These are phyloP conservation scores for Canis aureus DNA, from an alignment of 2,113 vertebrate species.

Conservation along the genomic window DNA sequence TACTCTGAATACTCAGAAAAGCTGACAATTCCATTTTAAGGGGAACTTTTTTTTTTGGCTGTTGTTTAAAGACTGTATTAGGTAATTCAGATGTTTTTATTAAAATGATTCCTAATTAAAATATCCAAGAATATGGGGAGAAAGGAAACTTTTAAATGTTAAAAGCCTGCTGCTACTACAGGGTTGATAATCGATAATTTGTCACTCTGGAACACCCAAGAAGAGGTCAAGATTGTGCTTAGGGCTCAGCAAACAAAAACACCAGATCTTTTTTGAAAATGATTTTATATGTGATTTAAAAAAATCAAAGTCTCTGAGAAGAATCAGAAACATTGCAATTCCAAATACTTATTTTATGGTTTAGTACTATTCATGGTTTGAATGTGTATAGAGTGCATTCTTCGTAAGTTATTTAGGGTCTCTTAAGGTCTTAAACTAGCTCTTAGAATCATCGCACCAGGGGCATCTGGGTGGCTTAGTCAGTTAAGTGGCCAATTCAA, in stretches of 20 bases:
- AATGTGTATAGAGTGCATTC: background rate
- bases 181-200: background rate
- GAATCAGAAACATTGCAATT: background rate
- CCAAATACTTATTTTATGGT: background rate
- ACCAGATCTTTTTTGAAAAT: background rate
- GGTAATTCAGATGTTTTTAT: conserved; percentile 39
- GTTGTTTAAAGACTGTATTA: conserved; percentile 63
- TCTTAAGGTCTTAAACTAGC: background rate
- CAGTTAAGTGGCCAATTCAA: background rate
- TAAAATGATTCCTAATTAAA: conserved; percentile 62
- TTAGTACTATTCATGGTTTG: background rate
- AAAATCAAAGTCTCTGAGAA: background rate
- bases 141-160: background rate
- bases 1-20: conserved; percentile 59
- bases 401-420: background rate
- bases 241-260: background rate
- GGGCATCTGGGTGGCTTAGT: background rate
- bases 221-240: background rate
- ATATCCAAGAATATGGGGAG: background rate
- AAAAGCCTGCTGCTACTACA: background rate
- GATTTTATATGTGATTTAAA: background rate
- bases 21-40: conserved; percentile 48
- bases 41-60: background rate
- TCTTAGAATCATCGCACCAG: background rate
- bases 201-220: too few species aligned